A percentile compares a stretch with the other conserved stretches of the same genome.
Conservation (phyloP, 2,888 invertebrate species). For the Julus scanicus region DNA sequence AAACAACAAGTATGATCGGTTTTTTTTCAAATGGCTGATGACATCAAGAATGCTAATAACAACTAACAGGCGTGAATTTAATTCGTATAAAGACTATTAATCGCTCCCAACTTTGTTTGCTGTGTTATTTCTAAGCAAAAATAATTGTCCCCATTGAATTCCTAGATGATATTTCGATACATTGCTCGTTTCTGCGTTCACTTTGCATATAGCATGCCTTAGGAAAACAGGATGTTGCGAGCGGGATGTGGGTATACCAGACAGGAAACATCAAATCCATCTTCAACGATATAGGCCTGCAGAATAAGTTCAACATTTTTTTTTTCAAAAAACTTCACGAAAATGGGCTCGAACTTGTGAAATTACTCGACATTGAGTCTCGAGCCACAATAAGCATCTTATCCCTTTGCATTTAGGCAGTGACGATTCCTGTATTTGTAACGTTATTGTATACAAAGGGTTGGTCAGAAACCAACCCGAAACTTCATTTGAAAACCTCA, state of each 20-base stretch:
- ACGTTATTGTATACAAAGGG: neutral
- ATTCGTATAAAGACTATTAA: constrained; percentile 50
- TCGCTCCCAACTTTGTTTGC: constrained; percentile 20
- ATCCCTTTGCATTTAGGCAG: neutral
- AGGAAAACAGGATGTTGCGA: constrained; percentile 39
- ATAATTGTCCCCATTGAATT: constrained; percentile 34
- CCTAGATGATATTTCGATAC: constrained; percentile 39
- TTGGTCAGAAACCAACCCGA: neutral
- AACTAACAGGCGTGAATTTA: constrained; percentile 52
- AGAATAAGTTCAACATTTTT: neutral
- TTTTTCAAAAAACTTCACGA: neutral
- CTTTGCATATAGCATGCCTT: constrained; percentile 24
- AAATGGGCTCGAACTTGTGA: neutral
- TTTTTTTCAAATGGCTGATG: constrained; percentile 51
- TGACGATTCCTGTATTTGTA: neutral
- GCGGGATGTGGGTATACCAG: constrained; percentile 34
- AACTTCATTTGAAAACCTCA: neutral
- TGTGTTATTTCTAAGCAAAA: constrained; percentile 37
- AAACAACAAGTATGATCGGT: constrained; percentile 52
- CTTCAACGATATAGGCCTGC: constrained; percentile 34
- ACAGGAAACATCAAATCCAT: constrained; percentile 40
- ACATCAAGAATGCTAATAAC: constrained; percentile 53
- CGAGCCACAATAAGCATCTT: neutral
- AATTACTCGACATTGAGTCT: neutral
- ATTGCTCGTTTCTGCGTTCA: neutral